A percentile compares a stretch with the other conserved stretches of the same genome.
phyloP scores from a whole-genome alignment of 2,888 invertebrate species.

The Habrosyne pyritoides region DNA sequence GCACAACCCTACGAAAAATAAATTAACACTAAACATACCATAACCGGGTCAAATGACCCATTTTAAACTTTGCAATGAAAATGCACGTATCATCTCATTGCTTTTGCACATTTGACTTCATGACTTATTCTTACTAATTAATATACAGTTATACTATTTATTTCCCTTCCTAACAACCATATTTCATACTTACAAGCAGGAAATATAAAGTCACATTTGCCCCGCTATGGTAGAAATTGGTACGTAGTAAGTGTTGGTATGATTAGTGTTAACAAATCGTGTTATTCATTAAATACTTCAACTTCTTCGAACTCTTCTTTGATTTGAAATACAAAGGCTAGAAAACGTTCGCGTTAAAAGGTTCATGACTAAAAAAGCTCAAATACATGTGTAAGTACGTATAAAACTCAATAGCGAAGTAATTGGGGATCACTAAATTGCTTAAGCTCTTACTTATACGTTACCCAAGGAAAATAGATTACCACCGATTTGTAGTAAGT shows the following conservation, averaged over 20 bases:
- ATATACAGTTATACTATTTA: too few species aligned
- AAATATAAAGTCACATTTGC: too few species aligned
- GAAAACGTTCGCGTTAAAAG: neutral
- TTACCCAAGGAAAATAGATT: slow-evolving; percentile 59
- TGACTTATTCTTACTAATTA: too few species aligned
- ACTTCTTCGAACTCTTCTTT: neutral
- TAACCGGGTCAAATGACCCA: too few species aligned
- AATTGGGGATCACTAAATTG: slow-evolving; percentile 64
- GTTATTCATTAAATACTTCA: neutral
- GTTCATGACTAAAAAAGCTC: neutral
- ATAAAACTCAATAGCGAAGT: slow-evolving; percentile 21
- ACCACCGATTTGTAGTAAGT: slow-evolving; percentile 58
- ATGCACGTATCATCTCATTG: too few species aligned
- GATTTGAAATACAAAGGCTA: neutral
- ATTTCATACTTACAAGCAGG: too few species aligned
- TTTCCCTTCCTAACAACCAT: too few species aligned
- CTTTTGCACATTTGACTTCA: too few species aligned
- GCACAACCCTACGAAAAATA: neutral
- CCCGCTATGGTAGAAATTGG: too few species aligned
- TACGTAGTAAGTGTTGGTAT: too few species aligned
- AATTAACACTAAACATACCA: too few species aligned
- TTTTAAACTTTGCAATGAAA: too few species aligned
- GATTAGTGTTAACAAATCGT: neutral
- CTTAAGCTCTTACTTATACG: slow-evolving; percentile 61
- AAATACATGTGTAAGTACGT: neutral